Evolutionary conservation across 2,113 vertebrate genomes (phyloP), one percentile per base, ranked within the genome.

Genomic region (Numenius arquata): DNA sequence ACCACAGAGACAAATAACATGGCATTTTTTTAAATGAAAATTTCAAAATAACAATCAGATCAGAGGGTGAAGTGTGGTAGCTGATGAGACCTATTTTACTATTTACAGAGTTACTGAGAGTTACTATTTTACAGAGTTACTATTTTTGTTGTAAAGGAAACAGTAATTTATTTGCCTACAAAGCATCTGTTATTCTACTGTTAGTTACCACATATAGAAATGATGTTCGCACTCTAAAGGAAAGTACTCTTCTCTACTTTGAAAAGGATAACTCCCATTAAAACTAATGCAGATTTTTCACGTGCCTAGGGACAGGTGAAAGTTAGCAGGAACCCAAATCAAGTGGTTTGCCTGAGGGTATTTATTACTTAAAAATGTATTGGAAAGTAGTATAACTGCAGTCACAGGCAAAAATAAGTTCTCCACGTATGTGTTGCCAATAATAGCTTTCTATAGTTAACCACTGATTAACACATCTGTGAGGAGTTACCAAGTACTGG

Each of bases 221-320:
- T 68, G 56, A 81, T 63, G 34, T 9, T 4, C 4, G 1, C 40
- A 8, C 25, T 63, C 68, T 65, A 55, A 74, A 93, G 68, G 20
- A 76, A 88, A 79, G 18, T 68, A 56, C 38, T 80, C 9, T 74
- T 83, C 53, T 68, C 55, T 90, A 79, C 36, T 18, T 85, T 13
- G 61, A 87, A 93, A 89, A 88, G 34, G 25, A 34, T 55, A 93
- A 63, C 30, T 89, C 15, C 14, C 16, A 66, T 75, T 22, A 86
- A 95, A 96, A 94, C 70, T 83, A 83, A 89, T 80, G 52, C 26
- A 79, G 63, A 89, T 73, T 90, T 95, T 94, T 92, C 75, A 85
- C 50, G 26, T 66, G 56, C 15, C 38, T 41, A 85, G 72, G 53
- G 66, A 78, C 66, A 93, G 72, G 71, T 91, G 86, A 83, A 93